Evolutionary conservation across 1,140 invertebrate species (phyloP).

Genomic region (Pomacea maculata): DNA sequence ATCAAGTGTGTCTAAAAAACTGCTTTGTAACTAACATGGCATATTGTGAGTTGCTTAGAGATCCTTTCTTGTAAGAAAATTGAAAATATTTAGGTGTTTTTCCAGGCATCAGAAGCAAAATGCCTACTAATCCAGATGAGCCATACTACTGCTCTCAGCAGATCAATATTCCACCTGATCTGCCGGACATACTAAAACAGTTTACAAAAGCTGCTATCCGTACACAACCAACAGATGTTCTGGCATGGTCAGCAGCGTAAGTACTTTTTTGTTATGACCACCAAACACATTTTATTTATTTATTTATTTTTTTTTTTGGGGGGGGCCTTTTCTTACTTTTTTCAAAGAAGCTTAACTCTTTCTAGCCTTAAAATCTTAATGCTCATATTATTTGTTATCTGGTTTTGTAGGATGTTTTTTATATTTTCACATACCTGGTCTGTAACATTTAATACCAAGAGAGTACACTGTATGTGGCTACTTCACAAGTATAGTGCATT

Average conservation of each 20-base stretch:
- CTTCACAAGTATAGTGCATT: too few species aligned
- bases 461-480: too few species aligned
- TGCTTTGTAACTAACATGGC: background rate
- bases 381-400: background rate
- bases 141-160: conserved; percentile 67
- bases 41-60: background rate
- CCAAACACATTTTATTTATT: background rate
- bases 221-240: conserved; percentile 85
- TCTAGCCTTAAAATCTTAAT: background rate
- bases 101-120: conserved; percentile 26
- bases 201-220: conserved; percentile 90
- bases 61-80: background rate
- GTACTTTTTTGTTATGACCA: conserved; percentile 30
- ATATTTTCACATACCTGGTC: background rate
- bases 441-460: too few species aligned
- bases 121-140: conserved; percentile 64
- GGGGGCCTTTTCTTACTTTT: too few species aligned
- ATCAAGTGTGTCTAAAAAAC: background rate
- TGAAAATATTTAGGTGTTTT: background rate
- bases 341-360: background rate
- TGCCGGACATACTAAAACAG: conserved; percentile 83
- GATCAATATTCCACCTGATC: conserved; percentile 79
- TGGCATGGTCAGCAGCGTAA: conserved; percentile 79
- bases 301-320: background rate
- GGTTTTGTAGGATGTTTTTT: background rate